These are phyloP conservation scores for Musca domestica DNA, from an alignment of 1,140 invertebrate species.

Conservation along the genomic window DNA sequence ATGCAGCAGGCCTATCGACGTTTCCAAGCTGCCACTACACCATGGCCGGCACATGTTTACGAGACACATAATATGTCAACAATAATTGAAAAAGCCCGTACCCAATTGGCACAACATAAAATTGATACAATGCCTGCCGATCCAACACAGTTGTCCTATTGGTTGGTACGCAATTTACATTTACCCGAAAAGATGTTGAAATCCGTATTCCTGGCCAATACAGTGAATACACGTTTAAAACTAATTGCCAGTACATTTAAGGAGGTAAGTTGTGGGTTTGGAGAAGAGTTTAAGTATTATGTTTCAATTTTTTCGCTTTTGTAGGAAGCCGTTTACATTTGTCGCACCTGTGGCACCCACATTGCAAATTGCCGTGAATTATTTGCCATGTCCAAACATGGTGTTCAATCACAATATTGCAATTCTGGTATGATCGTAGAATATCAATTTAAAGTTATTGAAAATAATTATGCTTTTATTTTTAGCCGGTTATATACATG, in stretches of 20 bases:
- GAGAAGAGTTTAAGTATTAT: conserved; percentile 30
- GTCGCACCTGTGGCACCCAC: conserved; percentile 64
- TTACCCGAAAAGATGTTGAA: conserved; percentile 59
- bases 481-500: conserved; percentile 71
- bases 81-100: conserved; percentile 54
- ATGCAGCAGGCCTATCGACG: conserved; percentile 49
- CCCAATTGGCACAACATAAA: conserved; percentile 45
- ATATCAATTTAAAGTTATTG: conserved; percentile 2
- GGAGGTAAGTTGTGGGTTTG: conserved; percentile 56
- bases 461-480: conserved; percentile 14
- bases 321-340: conserved; percentile 59
- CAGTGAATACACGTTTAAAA: conserved; percentile 64
- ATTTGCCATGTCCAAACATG: conserved; percentile 80
- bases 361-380: conserved; percentile 70
- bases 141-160: conserved; percentile 69
- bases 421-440: conserved; percentile 70
- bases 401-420: conserved; percentile 77
- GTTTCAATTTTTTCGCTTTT: background rate
- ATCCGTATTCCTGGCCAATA: conserved; percentile 66
- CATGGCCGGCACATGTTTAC: conserved; percentile 64
- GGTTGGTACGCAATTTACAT: conserved; percentile 67
- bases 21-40: conserved; percentile 54
- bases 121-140: conserved; percentile 61
- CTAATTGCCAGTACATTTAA: conserved; percentile 63
- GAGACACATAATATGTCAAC: conserved; percentile 63